Evolutionary conservation across 2,797 vertebrate species (phyloP), one percentile per base, ranked within the genome.

Genomic region (Trichosurus vulpecula): DNA sequence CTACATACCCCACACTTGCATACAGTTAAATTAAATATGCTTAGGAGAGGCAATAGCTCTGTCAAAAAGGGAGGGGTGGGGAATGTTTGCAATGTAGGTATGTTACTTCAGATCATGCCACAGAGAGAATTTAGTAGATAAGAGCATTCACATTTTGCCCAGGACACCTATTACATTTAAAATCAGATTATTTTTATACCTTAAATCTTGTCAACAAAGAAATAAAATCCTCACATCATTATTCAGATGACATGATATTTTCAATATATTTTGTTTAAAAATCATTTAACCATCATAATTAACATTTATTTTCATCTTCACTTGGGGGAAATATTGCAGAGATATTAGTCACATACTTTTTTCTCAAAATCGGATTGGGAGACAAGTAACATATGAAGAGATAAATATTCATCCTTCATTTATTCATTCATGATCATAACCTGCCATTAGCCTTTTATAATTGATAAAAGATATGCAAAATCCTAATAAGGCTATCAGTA

Each of bases 81-180:
- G 61, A 93, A 92, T 92, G 54, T 54, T 89, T 95, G 94, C n/a
- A 94, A 90, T 53, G 57, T 1, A 92, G 96, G 92, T 56, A 58
- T 3, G 66, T 54, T 66, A 94, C 35, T 98, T 91, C 57, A 97
- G 89, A 95, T 96, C 96, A 92, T 91, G 35, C 81, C 41, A 95
- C 35, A 57, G 94, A 90, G 52, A 96, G 55, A 22, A 97, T 94
- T 95, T 95, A 90, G 94, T 94, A 95, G n/a, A 31, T 12, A 93
- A 25, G 9, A 52, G 14, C 4, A 58, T 91, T 3, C 53, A 95
- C 91, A 57, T 94, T 91, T 95, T 97, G 14, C 57, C 94, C 95
- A 91, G 93, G 58, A 93, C 56, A 97, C 31, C 31, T 92, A 41
- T 94, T 55, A 93, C 90, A 95, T 1, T 93, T 57, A 90, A 52